Percentiles rank a stretch among this genome's conserved stretches.
Conservation (phyloP, 2,113 vertebrate genomes). For the Alouatta palliata region DNA sequence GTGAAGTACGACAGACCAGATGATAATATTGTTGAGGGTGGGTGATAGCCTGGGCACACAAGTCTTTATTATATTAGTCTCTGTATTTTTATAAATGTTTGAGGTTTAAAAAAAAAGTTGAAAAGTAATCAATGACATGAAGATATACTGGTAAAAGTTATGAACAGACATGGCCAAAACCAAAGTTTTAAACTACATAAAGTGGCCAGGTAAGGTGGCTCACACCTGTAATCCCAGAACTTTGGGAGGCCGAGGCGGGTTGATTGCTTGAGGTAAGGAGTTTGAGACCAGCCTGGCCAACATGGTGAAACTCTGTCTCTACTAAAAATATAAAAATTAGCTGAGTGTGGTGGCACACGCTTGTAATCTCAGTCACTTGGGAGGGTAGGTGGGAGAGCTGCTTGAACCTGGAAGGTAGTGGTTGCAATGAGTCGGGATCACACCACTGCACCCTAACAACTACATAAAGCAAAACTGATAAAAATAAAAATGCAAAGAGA, state of each 20-base stretch:
- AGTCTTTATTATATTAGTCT: neutral
- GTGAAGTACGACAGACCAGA: neutral
- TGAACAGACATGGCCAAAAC: neutral
- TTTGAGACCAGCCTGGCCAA: no score
- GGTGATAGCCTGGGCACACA: neutral
- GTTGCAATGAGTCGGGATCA: no score
- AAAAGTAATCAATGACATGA: slow-evolving; percentile 20
- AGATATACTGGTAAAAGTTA: neutral
- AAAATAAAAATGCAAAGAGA: neutral
- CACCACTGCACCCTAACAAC: no score
- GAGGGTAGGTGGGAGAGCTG: no score
- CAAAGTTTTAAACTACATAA: neutral
- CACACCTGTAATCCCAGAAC: no score
- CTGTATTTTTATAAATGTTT: neutral
- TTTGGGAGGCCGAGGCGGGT: no score
- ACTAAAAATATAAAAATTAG: no score
- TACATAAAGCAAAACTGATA: neutral
- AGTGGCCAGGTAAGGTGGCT: neutral
- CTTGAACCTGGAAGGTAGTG: no score
- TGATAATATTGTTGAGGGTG: neutral
- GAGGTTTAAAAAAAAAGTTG: neutral
- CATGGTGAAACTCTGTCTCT: no score
- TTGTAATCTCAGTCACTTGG: no score
- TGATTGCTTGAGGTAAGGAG: no score
- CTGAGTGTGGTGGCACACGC: no score